These are phyloP conservation scores for Lethrus apterus DNA, from an alignment of 1,140 invertebrate species.

Conservation along the genomic window DNA sequence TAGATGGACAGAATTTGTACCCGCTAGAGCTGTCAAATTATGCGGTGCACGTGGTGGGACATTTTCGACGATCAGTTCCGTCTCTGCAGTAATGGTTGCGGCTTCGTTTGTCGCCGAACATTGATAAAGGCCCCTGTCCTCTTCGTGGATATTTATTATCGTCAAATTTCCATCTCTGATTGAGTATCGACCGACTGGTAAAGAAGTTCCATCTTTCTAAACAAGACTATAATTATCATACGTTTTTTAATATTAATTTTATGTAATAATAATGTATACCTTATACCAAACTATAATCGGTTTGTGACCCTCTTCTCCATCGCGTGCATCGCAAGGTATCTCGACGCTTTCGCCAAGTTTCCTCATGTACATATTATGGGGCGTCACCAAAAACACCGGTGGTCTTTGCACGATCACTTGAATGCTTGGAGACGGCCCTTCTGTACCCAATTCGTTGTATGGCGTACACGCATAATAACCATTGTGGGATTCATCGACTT, in stretches of 20 bases:
- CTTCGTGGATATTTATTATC: slow-evolving; percentile 70
- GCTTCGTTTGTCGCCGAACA: slow-evolving; percentile 89
- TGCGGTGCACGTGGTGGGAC: slow-evolving; percentile 83
- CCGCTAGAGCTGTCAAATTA: slow-evolving; percentile 77
- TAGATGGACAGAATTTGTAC: slow-evolving; percentile 68
- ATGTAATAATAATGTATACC: slow-evolving; percentile 45
- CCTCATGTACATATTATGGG: slow-evolving; percentile 72
- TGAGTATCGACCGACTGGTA: slow-evolving; percentile 61
- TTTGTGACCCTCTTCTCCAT: slow-evolving; percentile 63
- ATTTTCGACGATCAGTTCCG: slow-evolving; percentile 82
- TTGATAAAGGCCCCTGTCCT: slow-evolving; percentile 85
- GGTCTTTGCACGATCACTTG: slow-evolving; percentile 83
- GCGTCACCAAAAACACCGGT: slow-evolving; percentile 66
- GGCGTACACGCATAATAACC: slow-evolving; percentile 87
- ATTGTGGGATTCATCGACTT: slow-evolving; percentile 68
- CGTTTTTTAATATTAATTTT: background rate
- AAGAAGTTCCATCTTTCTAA: slow-evolving; percentile 66
- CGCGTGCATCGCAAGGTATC: slow-evolving; percentile 75
- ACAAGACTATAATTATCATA: slow-evolving; percentile 12
- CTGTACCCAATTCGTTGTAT: slow-evolving; percentile 80
- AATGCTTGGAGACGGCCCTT: slow-evolving; percentile 75
- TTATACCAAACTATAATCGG: slow-evolving; percentile 81
- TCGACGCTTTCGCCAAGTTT: slow-evolving; percentile 73
- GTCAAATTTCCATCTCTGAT: slow-evolving; percentile 80
- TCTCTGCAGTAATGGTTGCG: slow-evolving; percentile 78